phyloP scores from a whole-genome alignment of 2,113 vertebrate species.

The Brachypodius melanocephalos region DNA sequence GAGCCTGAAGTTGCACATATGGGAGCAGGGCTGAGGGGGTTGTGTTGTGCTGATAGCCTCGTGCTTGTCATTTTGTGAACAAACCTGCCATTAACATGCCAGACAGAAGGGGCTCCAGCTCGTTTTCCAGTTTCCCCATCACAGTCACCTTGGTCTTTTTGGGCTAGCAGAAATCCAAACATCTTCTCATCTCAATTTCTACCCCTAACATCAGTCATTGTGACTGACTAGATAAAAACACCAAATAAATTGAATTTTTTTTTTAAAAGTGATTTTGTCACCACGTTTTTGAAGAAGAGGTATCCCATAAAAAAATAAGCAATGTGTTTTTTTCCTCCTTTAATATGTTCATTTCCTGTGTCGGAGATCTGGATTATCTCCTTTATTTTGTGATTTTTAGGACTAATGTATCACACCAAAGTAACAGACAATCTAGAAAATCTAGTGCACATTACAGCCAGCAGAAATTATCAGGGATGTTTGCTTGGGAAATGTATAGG shows the following conservation, averaged over 20 bases:
- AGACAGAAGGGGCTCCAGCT: conserved; percentile 35
- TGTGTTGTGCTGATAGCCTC: neutral
- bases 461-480: neutral
- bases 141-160: conserved; percentile 15
- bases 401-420: neutral
- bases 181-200: neutral
- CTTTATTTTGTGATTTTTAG: neutral
- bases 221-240: neutral
- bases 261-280: neutral
- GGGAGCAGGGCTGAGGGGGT: neutral
- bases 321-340: too few species aligned
- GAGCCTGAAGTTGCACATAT: neutral
- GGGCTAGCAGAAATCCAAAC: neutral
- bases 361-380: neutral
- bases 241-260: neutral
- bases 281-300: neutral
- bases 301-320: neutral
- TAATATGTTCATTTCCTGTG: neutral
- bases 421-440: neutral
- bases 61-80: conserved; percentile 24
- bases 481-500: neutral
- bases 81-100: conserved; percentile 19
- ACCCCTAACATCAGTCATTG: neutral
- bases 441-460: neutral
- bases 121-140: neutral